phyloP scores from a whole-genome alignment of 2,797 vertebrate genomes.

The Urophycis tenuis region DNA sequence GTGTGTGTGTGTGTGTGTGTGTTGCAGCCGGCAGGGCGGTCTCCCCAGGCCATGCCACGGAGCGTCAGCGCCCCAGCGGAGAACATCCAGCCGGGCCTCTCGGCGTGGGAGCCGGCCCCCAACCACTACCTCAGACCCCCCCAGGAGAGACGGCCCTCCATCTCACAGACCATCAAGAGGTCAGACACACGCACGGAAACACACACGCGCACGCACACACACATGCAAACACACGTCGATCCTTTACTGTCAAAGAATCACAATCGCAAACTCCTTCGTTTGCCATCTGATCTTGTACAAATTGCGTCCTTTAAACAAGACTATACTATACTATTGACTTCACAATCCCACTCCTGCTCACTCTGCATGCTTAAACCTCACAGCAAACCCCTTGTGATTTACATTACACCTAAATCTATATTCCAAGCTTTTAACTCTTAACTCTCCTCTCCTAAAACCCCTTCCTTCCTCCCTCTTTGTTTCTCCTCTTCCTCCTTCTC shows the following conservation, averaged over 20 bases:
- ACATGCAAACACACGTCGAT: neutral
- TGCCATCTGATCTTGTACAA: no score
- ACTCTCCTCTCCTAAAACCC: neutral
- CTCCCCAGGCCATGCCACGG: slow-evolving; percentile 70
- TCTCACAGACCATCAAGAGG: slow-evolving; percentile 93
- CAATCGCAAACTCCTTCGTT: no score
- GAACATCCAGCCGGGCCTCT: slow-evolving; percentile 59
- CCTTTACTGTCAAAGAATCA: neutral
- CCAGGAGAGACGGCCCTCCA: slow-evolving; percentile 80
- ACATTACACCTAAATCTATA: neutral
- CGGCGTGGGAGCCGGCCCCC: slow-evolving; percentile 61
- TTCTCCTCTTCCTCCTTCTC: neutral
- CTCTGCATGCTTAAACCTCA: slow-evolving; percentile 7
- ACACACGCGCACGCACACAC: slow-evolving; percentile 18
- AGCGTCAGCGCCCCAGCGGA: slow-evolving; percentile 89
- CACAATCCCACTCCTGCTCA: neutral
- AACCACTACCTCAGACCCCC: slow-evolving; percentile 71
- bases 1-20: slow-evolving; percentile 23
- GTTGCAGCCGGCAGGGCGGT: slow-evolving; percentile 63
- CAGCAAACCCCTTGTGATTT: slow-evolving; percentile 12
- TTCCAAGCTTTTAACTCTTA: neutral
- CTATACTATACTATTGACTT: slow-evolving; percentile 77
- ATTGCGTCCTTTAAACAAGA: no score
- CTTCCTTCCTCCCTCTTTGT: neutral
- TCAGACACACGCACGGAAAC: slow-evolving; percentile 46